Percentiles rank a stretch among this genome's conserved stretches.
Evolutionary conservation across 2,113 vertebrate genomes (phyloP).

Genomic region (Chaenogobius annularis): DNA sequence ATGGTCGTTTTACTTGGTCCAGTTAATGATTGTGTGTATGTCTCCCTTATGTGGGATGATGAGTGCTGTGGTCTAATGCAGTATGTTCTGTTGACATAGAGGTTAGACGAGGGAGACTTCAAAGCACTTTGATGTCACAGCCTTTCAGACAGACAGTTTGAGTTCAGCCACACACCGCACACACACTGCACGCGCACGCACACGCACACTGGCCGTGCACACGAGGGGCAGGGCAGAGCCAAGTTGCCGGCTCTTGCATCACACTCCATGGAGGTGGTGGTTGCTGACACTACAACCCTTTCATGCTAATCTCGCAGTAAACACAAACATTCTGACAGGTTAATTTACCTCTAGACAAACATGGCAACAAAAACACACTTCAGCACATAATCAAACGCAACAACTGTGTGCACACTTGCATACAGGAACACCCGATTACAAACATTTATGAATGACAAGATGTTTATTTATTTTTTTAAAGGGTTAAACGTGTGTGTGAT

Average conservation of each 20-base stretch:
- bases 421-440: constrained; percentile 6
- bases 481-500: neutral
- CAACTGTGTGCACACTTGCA: constrained; percentile 32
- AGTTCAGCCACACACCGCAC: constrained; percentile 35
- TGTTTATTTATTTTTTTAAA: constrained; percentile 11
- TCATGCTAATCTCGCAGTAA: constrained; percentile 67
- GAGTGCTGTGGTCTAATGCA: constrained; percentile 44
- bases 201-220: neutral
- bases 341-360: constrained; percentile 73
- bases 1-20: neutral
- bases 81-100: constrained; percentile 52
- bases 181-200: constrained; percentile 9
- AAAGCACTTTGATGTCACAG: constrained; percentile 73
- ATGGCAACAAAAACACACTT: constrained; percentile 63
- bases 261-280: constrained; percentile 58
- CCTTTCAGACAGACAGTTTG: constrained; percentile 65
- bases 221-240: constrained; percentile 61
- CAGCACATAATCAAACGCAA: constrained; percentile 61
- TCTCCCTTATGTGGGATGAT: constrained; percentile 12
- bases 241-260: constrained; percentile 72
- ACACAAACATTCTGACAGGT: constrained; percentile 75
- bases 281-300: constrained; percentile 64
- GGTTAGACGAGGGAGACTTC: constrained; percentile 60
- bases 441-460: constrained; percentile 38
- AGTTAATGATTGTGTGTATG: constrained; percentile 6